Evolutionary conservation across 2,888 invertebrate species (phyloP).

Genomic region (Acrocera orbiculus): DNA sequence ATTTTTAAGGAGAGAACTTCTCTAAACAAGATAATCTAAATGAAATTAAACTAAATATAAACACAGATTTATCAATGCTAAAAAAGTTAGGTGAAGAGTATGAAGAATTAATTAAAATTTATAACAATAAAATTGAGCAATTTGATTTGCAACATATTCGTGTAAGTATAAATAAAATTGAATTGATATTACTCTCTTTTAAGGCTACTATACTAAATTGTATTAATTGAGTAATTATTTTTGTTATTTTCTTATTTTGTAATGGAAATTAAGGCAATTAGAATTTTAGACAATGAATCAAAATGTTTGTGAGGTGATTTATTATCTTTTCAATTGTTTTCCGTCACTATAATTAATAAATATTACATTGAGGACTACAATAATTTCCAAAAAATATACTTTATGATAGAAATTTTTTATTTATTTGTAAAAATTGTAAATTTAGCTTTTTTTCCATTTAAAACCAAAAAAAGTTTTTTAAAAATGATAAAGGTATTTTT

Average conservation of each 20-base stretch:
- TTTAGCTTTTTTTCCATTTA: neutral
- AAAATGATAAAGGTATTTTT: neutral
- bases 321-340: no score
- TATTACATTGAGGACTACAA: no score
- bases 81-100: slow-evolving; percentile 53
- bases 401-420: no score
- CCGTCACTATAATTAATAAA: no score
- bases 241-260: no score
- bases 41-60: slow-evolving; percentile 38
- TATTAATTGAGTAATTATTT: no score
- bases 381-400: no score
- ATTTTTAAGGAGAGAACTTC: slow-evolving; percentile 44
- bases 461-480: neutral
- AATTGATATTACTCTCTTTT: neutral
- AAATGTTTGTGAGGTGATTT: no score
- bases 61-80: slow-evolving; percentile 46
- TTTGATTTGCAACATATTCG: slow-evolving; percentile 57
- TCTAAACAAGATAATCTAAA: slow-evolving; percentile 33
- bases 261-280: no score
- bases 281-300: no score
- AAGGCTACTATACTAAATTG: no score
- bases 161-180: slow-evolving; percentile 26
- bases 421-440: slow-evolving; percentile 5
- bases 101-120: slow-evolving; percentile 48
- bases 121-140: slow-evolving; percentile 52